Percentiles rank a stretch among this genome's conserved stretches.
phyloP scores from a whole-genome alignment of 2,797 vertebrate species.

The Smutsia gigantea region DNA sequence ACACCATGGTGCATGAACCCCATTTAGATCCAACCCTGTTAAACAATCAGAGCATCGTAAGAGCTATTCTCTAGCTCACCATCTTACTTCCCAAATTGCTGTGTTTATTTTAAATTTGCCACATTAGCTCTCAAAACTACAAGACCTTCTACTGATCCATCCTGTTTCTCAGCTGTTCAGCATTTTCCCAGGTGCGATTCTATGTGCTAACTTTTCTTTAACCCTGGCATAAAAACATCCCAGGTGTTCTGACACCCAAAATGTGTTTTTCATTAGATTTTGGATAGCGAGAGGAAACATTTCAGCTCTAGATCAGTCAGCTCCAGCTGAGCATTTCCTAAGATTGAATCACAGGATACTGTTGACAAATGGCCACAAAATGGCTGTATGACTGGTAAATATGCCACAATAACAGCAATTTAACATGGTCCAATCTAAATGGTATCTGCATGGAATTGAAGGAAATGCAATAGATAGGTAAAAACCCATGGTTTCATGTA shows the following conservation, averaged over 20 bases:
- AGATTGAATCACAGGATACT: neutral
- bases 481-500: neutral
- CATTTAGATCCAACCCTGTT: accelerated
- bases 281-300: neutral
- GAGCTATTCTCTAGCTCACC: neutral
- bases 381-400: accelerated
- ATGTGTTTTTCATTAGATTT: neutral
- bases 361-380: neutral
- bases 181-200: neutral
- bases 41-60: too few species aligned
- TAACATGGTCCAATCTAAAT: neutral
- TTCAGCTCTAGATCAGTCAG: neutral
- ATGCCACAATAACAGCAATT: neutral
- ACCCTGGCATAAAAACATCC: neutral
- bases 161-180: neutral
- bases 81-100: neutral
- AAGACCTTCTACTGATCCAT: neutral
- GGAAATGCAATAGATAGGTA: neutral
- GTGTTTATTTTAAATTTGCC: neutral
- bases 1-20: accelerated
- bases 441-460: accelerated
- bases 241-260: neutral
- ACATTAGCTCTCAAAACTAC: neutral
- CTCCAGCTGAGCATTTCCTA: neutral
- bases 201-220: neutral